A percentile compares a stretch with the other conserved stretches of the same genome.
phyloP scores from a whole-genome alignment of 2,888 invertebrate genomes.

The Hypolimnas misippus region DNA sequence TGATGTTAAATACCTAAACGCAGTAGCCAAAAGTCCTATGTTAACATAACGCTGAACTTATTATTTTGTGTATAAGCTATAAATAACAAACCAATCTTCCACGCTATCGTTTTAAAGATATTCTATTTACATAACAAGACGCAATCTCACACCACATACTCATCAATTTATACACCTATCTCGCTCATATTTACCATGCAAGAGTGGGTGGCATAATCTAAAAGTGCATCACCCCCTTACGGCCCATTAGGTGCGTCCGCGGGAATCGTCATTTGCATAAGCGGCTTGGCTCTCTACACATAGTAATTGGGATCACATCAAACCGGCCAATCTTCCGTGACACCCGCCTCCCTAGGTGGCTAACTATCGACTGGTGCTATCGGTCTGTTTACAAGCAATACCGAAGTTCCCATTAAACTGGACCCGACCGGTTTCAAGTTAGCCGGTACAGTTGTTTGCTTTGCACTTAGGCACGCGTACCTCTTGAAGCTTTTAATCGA shows the following conservation, averaged over 20 bases:
- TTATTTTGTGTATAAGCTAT: too few species aligned
- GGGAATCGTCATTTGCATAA: conserved; percentile 83
- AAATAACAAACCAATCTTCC: background rate
- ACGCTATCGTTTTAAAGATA: background rate
- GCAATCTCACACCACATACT: background rate
- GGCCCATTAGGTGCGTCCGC: conserved; percentile 82
- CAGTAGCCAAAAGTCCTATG: too few species aligned
- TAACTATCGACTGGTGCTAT: conserved; percentile 42
- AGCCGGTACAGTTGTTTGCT: conserved; percentile 73
- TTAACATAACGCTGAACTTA: too few species aligned
- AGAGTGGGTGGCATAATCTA: conserved; percentile 45
- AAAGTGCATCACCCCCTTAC: conserved; percentile 71
- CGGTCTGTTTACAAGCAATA: conserved; percentile 41
- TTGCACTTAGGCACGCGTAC: conserved; percentile 74
- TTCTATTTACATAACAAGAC: background rate
- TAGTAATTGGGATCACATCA: conserved; percentile 80
- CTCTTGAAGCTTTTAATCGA: conserved; percentile 80
- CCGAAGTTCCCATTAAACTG: conserved; percentile 54
- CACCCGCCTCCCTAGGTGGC: conserved; percentile 48
- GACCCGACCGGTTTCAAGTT: conserved; percentile 70
- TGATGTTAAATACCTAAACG: too few species aligned
- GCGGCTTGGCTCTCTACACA: conserved; percentile 80
- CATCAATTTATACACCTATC: conserved; percentile 8
- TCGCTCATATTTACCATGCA: conserved; percentile 14
- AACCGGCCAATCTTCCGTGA: conserved; percentile 62